Conservation (phyloP, 2,888 invertebrate species). For the Cenopis cana region DNA sequence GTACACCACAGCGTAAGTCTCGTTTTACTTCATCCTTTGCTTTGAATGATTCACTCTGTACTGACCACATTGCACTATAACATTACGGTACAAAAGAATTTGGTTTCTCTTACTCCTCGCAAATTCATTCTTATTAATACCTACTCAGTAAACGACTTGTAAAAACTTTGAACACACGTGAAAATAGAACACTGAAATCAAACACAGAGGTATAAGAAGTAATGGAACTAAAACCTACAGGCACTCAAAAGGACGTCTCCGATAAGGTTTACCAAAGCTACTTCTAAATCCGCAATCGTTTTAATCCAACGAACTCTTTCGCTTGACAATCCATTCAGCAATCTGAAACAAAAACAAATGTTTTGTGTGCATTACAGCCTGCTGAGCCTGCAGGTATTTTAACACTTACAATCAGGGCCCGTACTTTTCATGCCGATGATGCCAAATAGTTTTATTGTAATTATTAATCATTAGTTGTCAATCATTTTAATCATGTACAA, state of each 20-base stretch:
- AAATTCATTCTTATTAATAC: background rate
- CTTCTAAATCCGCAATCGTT: conserved; percentile 86
- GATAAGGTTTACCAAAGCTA: conserved; percentile 84
- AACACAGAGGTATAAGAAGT: background rate
- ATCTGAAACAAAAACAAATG: conserved; percentile 59
- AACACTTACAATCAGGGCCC: too few relatives aligned
- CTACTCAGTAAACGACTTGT: too few relatives aligned
- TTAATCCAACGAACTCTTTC: conserved; percentile 90
- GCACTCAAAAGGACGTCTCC: conserved; percentile 90
- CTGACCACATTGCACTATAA: too few relatives aligned
- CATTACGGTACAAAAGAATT: too few relatives aligned
- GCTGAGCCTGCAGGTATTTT: too few relatives aligned
- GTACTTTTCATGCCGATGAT: too few relatives aligned
- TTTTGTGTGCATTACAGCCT: too few relatives aligned
- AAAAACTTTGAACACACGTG: background rate
- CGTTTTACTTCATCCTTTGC: background rate
- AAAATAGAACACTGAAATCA: background rate
- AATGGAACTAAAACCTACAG: conserved; percentile 67
- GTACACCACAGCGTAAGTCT: too few relatives aligned
- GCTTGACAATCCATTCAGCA: conserved; percentile 87
- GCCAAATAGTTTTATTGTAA: too few relatives aligned
- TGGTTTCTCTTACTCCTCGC: background rate
- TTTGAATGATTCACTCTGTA: too few relatives aligned
- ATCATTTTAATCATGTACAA: too few relatives aligned
- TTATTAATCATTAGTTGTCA: too few relatives aligned